Percentiles rank a stretch among this genome's conserved stretches.
These are phyloP conservation scores for Amphipyra tragopoginis DNA, from an alignment of 2,888 invertebrate genomes.

Conservation along the genomic window DNA sequence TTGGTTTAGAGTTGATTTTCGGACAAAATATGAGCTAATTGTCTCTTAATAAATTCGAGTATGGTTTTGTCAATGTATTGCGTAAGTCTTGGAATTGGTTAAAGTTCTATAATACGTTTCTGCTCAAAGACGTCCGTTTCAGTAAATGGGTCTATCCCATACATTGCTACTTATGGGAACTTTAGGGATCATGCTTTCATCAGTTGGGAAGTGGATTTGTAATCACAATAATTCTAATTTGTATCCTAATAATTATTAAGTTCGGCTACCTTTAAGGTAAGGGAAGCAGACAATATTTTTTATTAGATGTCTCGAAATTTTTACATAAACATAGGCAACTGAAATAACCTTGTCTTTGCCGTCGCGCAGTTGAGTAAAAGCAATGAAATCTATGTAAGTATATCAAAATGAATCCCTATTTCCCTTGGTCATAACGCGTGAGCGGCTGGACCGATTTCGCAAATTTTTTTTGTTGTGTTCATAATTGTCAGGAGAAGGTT, in stretches of 20 bases:
- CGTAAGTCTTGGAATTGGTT: constrained; percentile 36
- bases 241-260: not conserved
- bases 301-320: too few species aligned
- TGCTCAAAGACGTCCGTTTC: constrained; percentile 19
- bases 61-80: constrained; percentile 43
- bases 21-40: constrained; percentile 13
- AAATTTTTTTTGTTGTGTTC: too few species aligned
- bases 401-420: too few species aligned
- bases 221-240: constrained; percentile 2
- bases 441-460: too few species aligned
- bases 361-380: too few species aligned
- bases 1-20: constrained; percentile 46
- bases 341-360: too few species aligned
- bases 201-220: constrained; percentile 2
- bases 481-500: too few species aligned
- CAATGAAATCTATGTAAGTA: too few species aligned
- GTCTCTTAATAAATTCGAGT: constrained; percentile 39
- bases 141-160: constrained; percentile 23
- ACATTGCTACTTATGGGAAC: constrained; percentile 7
- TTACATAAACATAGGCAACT: too few species aligned
- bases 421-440: too few species aligned
- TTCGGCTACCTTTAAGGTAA: too few species aligned
- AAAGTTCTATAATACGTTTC: constrained; percentile 40
- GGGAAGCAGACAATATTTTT: too few species aligned
- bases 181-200: not conserved